Percentiles rank a stretch among this genome's conserved stretches.
phyloP scores from a whole-genome alignment of 2,888 invertebrate species.

The Syrphus vitripennis region DNA sequence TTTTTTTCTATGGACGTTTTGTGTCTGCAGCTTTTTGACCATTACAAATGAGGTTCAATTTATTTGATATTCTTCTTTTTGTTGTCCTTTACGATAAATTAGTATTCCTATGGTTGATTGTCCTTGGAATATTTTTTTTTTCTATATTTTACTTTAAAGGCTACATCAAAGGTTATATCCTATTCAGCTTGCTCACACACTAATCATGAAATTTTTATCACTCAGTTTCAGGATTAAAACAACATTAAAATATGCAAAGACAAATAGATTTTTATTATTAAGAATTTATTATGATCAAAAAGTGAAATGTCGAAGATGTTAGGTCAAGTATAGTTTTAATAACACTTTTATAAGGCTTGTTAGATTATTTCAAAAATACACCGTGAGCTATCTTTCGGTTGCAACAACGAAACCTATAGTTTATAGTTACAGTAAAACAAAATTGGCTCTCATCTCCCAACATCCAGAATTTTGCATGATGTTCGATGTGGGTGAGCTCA shows the following conservation, averaged over 20 bases:
- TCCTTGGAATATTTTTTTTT: constrained; percentile 30
- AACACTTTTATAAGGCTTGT: too few relatives aligned
- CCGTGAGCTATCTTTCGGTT: too few relatives aligned
- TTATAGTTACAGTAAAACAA: too few relatives aligned
- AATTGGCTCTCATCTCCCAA: too few relatives aligned
- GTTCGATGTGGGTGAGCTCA: constrained; percentile 68
- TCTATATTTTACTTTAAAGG: not conserved
- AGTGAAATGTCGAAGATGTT: too few relatives aligned
- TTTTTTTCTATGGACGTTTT: constrained; percentile 48
- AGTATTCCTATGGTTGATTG: constrained; percentile 62
- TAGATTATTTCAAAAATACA: too few relatives aligned
- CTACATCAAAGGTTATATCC: too few relatives aligned
- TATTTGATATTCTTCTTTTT: constrained; percentile 61
- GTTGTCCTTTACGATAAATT: constrained; percentile 63
- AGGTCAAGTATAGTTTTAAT: too few relatives aligned
- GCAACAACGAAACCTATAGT: too few relatives aligned
- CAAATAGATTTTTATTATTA: not conserved
- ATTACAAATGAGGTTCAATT: constrained; percentile 70
- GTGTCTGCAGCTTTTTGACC: constrained; percentile 65
- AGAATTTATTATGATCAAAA: too few relatives aligned
- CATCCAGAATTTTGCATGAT: constrained; percentile 39
- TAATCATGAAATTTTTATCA: not conserved
- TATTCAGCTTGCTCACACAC: not conserved
- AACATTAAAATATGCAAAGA: too few relatives aligned
- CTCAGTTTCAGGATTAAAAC: too few relatives aligned